Conservation (phyloP, 2,113 vertebrate genomes). For the Ceuthmochares aereus region DNA sequence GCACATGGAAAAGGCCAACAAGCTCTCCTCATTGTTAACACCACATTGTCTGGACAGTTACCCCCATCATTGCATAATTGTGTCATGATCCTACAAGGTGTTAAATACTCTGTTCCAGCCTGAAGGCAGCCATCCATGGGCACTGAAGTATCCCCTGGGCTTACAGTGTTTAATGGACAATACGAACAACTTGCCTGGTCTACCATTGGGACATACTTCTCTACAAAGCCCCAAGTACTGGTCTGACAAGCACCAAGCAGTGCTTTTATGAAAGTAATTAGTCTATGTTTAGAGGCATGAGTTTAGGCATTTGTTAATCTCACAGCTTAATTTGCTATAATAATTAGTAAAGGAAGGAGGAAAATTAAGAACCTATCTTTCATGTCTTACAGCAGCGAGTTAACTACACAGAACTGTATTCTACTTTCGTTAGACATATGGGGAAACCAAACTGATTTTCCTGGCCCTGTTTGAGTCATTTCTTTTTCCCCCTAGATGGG, state of each 20-base stretch:
- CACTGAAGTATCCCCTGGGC: background rate
- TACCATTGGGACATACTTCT: background rate
- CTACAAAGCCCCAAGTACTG: background rate
- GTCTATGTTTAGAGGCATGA: background rate
- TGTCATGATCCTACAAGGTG: background rate
- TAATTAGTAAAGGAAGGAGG: background rate
- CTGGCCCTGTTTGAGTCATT: background rate
- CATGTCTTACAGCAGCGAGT: background rate
- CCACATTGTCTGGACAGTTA: rapidly evolving
- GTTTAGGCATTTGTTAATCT: background rate
- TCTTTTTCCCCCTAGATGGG: background rate
- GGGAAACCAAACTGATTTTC: slow-evolving; percentile 6
- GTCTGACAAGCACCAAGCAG: background rate
- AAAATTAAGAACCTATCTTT: background rate
- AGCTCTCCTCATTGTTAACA: background rate
- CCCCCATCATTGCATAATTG: background rate
- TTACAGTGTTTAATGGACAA: background rate
- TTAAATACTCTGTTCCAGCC: background rate
- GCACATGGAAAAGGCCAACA: background rate
- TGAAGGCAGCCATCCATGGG: background rate
- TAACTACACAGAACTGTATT: background rate
- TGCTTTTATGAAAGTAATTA: background rate
- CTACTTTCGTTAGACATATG: background rate
- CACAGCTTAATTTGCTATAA: background rate
- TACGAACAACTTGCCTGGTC: background rate